Conservation (phyloP, 2,113 vertebrate species). For the Potamarius usumacintae region DNA sequence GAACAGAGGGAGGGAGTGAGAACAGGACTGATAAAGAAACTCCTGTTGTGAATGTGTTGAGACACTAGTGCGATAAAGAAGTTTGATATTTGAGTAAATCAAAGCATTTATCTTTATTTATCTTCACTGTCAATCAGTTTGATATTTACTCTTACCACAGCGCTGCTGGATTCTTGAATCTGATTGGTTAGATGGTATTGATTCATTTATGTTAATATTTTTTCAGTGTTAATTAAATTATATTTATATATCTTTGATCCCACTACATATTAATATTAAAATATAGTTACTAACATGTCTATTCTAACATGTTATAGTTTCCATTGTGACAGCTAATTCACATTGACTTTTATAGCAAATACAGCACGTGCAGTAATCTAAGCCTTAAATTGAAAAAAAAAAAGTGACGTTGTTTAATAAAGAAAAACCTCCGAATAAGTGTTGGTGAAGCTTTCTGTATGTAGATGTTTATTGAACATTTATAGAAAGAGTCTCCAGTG, state of each 20-base stretch:
- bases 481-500: not conserved
- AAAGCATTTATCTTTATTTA: not conserved
- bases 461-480: not conserved
- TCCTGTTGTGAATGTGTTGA: slow-evolving; percentile 66
- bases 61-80: slow-evolving; percentile 64
- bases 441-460: not conserved
- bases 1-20: slow-evolving; percentile 64
- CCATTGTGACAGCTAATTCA: not conserved
- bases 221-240: not conserved
- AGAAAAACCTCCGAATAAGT: not conserved
- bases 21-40: slow-evolving; percentile 48
- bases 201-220: not conserved
- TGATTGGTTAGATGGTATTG: not conserved
- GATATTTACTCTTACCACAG: not conserved
- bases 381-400: not conserved
- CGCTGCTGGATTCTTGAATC: not conserved
- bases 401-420: not conserved
- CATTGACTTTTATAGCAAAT: no score
- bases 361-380: no score
- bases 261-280: not conserved
- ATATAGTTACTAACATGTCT: not conserved
- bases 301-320: not conserved
- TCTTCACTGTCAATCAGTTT: not conserved
- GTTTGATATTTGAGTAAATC: slow-evolving; percentile 45
- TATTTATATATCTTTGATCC: not conserved